Evolutionary conservation across 1,140 invertebrate genomes (phyloP), one percentile per base, ranked within the genome.

Genomic region (Neodiprion virginianus): DNA sequence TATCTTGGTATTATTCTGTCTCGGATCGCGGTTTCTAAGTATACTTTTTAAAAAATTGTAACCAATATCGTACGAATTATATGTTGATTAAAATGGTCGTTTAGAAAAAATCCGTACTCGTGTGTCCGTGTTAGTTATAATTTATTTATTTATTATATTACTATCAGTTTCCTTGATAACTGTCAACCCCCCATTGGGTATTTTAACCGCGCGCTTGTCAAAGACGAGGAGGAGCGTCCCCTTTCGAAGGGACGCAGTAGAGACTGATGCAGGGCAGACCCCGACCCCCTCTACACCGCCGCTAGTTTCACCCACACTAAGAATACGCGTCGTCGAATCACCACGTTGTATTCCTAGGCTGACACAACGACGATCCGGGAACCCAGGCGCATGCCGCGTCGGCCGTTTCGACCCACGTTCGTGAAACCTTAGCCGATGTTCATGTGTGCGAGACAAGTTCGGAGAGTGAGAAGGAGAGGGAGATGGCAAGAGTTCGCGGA

Each of bases 191-290:
- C 67, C 17, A 21, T 47, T 23, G 67, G 67, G 67, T 69, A 14
- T 47, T 48, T 48, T 48, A 48, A 71, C 21, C 40, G 40, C 70
- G 70, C 48, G 70, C 70, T 48, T 48, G 70, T 48, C n/a, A 71
- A 50, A 50, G 21, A 48, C 40, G 21, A 50, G 48, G 21, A 50
- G 48, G 70, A 71, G 70, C 70, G 70, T 71, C 48, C 70, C 70
- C 70, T 50, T 71, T 71, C 17, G 68, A 68, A 79, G 82, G 81
- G 79, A 83, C 81, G 80, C 79, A 75, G 76, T 78, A 76, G 40
- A 61, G 72, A 84, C 81, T 83, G 82, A 83, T 77, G 80, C 79
- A 79, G 79, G 76, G 76, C 80, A 79, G 78, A 74, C 77, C 79
- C 79, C 72, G 72, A 74, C 17, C 75, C 77, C 79, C 79, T 71